Percentiles rank a stretch among this genome's conserved stretches.
Conservation (phyloP, 2,888 invertebrate species). For the Dynastes tityus region DNA sequence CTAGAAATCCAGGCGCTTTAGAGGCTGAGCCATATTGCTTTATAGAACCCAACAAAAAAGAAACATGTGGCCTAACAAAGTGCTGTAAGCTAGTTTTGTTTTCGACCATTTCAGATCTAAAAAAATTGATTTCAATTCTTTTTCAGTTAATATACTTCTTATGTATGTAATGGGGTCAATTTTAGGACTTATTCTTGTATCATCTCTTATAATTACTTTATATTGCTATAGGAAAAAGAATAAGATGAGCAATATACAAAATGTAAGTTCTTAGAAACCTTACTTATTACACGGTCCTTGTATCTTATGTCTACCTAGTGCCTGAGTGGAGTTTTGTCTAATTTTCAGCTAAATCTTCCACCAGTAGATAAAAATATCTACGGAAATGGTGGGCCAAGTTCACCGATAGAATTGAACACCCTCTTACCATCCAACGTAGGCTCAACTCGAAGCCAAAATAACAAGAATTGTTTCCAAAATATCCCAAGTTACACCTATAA, state of each 20-base stretch:
- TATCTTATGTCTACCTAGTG: background rate
- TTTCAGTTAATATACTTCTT: constrained; percentile 84
- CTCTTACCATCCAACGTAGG: constrained; percentile 76
- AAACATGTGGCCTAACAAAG: constrained; percentile 89
- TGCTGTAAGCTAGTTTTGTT: constrained; percentile 76
- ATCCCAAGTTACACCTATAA: constrained; percentile 90
- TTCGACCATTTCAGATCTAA: background rate
- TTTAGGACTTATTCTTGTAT: constrained; percentile 72
- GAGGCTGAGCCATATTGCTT: constrained; percentile 94
- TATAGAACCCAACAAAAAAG: constrained; percentile 82
- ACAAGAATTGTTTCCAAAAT: constrained; percentile 69
- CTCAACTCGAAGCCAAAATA: constrained; percentile 67
- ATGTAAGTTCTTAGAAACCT: constrained; percentile 68
- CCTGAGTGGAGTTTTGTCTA: background rate
- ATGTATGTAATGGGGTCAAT: constrained; percentile 83
- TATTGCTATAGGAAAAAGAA: constrained; percentile 77
- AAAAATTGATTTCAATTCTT: constrained; percentile 39
- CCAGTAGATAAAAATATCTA: constrained; percentile 87
- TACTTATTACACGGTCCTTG: constrained; percentile 1
- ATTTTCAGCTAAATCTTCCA: constrained; percentile 73
- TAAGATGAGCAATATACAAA: constrained; percentile 78
- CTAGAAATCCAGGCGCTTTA: constrained; percentile 88
- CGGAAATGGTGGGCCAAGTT: constrained; percentile 83
- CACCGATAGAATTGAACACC: constrained; percentile 89
- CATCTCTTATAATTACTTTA: constrained; percentile 74